Base-by-base conservation (phyloP, 2,797 vertebrate genomes). In the Florisuga fusca region DNA sequence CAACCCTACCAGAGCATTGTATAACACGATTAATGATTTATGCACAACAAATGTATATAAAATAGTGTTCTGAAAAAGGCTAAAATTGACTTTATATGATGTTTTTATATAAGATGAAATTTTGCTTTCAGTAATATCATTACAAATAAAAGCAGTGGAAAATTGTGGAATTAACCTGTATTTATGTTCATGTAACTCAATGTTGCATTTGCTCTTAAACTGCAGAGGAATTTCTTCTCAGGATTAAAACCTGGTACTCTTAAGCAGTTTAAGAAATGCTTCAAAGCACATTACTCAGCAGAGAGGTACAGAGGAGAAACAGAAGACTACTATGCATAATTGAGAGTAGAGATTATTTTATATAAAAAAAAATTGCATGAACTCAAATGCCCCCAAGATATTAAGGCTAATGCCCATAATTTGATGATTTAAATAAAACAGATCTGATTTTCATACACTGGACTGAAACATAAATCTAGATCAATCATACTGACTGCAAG, bases 381-480 rank as follows among this genome's bases (percentile, higher is more conserved):
- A 63, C n/a, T 78, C 50, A 58, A 78, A 81, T 55, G 84, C n/a
- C 25, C 12, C 33, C 15, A 62, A 74, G 43, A 64, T 19, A 64
- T 14, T 68, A 87, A 54, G 46, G 27, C 14, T 59, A 89, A 87
- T 31, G 6, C 11, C 9, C 12, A 3, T 66, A 80, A 82, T 82
- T 90, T 84, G 63, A 90, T 31, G 34, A 81, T 22, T 51, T 41
- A 66, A 54, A 91, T 74, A 64, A 93, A 89, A 80, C 7, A 87
- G 54, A 82, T 43, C 46, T 85, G 81, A 64, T 85, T 95, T 93
- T 90, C 67, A 82, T 57, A 48, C 10, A 73, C 74, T 71, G 27
- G 53, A 63, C 27, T 71, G 11, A 11, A 69, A 48, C 13, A 59
- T 69, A 94, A 91, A 93, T 86, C 46, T 77, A 81, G 25, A 84